Conservation (phyloP, 2,113 vertebrate species). For the Macquaria australasica region DNA sequence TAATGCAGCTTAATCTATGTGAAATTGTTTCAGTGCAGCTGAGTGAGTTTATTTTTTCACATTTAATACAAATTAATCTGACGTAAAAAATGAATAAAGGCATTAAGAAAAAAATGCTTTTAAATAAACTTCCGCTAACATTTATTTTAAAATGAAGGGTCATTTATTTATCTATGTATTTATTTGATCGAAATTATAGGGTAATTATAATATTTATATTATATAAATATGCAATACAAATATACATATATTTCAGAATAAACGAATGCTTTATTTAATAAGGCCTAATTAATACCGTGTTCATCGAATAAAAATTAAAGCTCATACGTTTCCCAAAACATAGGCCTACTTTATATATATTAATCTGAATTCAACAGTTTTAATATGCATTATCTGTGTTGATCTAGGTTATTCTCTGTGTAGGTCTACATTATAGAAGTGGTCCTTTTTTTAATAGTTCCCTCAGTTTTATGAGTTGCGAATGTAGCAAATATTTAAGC, state of each 20-base stretch:
- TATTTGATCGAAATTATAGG: conserved; percentile 5
- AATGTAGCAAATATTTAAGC: neutral
- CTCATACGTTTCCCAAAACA: too few species aligned
- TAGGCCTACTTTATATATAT: too few species aligned
- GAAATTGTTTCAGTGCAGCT: neutral
- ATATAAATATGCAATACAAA: neutral
- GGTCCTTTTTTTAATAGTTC: neutral
- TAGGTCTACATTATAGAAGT: neutral
- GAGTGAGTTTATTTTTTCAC: neutral
- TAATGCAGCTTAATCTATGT: neutral
- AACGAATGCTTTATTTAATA: neutral
- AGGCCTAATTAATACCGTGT: neutral
- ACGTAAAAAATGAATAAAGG: neutral
- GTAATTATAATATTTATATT: neutral
- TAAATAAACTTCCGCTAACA: neutral
- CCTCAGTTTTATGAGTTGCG: too few species aligned
- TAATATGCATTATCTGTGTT: neutral
- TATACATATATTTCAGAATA: neutral
- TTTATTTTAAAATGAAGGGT: neutral
- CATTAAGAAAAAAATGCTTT: neutral
- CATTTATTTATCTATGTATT: neutral
- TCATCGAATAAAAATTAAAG: too few species aligned
- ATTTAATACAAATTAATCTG: neutral
- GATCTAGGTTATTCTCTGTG: neutral
- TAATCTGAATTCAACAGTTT: too few species aligned